Evolutionary conservation across 2,888 invertebrate species (phyloP), one percentile per base, ranked within the genome.

Genomic region (Syrista parreyssii): DNA sequence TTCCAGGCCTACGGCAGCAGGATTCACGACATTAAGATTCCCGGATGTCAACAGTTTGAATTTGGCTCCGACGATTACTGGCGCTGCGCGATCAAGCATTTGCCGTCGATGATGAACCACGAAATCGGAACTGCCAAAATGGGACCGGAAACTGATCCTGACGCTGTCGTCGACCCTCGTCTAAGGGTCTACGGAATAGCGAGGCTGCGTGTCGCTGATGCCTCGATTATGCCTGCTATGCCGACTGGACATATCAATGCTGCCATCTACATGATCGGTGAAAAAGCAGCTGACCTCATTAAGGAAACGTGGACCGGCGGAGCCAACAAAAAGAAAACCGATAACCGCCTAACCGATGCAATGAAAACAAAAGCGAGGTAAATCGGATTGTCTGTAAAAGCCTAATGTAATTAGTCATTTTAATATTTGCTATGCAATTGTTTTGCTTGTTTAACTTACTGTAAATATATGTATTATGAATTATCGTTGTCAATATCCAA

Each of bases 31-130:
- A 88, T 89, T 0, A 91, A 91, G 31, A 90, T 93, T 74, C 95
- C 95, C 3, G 94, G 94, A 0, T 96, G 96, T 86, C 80, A 76
- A 32, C 72, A 76, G 0, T 88, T 89, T 23, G 83, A 86, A 1
- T 94, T 94, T 82, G 93, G 92, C 73, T 92, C 93, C 4, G 94
- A 94, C 82, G 93, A 92, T 36, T 95, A 95, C 86, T 95, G 95
- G 94, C 93, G 94, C 76, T 95, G 95, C 88, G 94, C 94, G 33
- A 91, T 94, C 11, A 92, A 93, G 30, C 93, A 94, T 80, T 89
- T 94, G 71, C 94, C 95, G 0, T 92, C 93, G 23, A 94, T 95
- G 78, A 92, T 94, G 85, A 94, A 95, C 83, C 95, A 95, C 84
- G 95, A 95, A 85, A 92, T 94, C 11, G 92, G 93, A 0, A 94